Evolutionary conservation across 1,140 invertebrate genomes (phyloP).

Genomic region (Pectinophora gossypiella): DNA sequence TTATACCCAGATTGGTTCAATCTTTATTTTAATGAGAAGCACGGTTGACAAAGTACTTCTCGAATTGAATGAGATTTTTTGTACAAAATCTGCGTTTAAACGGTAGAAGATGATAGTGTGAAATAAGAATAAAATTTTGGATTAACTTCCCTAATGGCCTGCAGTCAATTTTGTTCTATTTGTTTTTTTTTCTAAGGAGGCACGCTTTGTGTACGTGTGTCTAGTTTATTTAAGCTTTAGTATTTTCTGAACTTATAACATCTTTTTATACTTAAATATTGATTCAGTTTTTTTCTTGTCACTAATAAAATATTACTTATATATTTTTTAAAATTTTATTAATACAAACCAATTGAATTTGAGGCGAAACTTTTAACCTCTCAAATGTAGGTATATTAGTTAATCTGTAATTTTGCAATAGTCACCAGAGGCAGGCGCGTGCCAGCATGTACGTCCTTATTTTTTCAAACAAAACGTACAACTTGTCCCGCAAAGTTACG

Average conservation of each 20-base stretch:
- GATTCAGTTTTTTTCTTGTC: too few relatives aligned
- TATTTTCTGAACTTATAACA: too few relatives aligned
- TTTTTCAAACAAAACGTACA: conserved; percentile 48
- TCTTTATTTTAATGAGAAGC: conserved; percentile 38
- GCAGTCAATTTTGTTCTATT: conserved; percentile 14
- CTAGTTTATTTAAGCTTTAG: conserved; percentile 18
- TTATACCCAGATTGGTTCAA: conserved; percentile 10
- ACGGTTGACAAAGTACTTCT: conserved; percentile 37
- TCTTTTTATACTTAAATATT: too few relatives aligned
- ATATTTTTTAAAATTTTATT: too few relatives aligned
- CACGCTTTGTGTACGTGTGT: conserved; percentile 17
- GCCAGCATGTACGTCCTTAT: conserved; percentile 42
- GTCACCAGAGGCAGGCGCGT: neutral
- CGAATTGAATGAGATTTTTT: conserved; percentile 28
- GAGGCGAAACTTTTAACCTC: too few relatives aligned
- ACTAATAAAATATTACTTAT: too few relatives aligned
- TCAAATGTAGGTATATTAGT: too few relatives aligned
- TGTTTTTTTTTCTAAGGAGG: conserved; percentile 16
- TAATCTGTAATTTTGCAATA: neutral
- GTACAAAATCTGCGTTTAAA: conserved; percentile 31
- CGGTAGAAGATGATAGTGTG: conserved; percentile 18
- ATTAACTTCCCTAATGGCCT: conserved; percentile 27
- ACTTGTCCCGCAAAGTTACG: conserved; percentile 45
- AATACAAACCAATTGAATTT: too few relatives aligned
- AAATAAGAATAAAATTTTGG: conserved; percentile 25